phyloP scores from a whole-genome alignment of 2,797 vertebrate species.

The Mustela erminea region DNA sequence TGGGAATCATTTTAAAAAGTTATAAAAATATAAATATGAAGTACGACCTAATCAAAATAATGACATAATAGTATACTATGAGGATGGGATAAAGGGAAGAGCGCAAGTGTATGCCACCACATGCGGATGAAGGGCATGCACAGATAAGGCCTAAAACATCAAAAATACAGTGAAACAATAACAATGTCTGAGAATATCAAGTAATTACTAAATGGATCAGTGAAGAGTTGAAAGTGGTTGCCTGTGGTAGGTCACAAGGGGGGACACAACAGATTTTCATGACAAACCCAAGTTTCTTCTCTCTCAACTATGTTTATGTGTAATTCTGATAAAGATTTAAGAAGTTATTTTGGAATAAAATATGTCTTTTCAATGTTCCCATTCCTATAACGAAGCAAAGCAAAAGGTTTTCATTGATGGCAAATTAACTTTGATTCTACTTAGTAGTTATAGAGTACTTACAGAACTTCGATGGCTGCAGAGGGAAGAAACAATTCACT shows the following conservation, averaged over 20 bases:
- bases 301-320: background rate
- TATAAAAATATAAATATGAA: conserved; percentile 29
- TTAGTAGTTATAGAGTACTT: background rate
- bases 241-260: background rate
- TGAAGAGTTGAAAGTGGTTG: background rate
- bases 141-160: background rate
- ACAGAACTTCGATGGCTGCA: background rate
- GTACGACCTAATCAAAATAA: conserved; percentile 34
- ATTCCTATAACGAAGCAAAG: background rate
- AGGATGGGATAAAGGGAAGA: background rate
- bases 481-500: background rate
- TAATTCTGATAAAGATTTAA: background rate
- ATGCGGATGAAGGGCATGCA: background rate
- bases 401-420: background rate
- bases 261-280: background rate
- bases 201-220: background rate
- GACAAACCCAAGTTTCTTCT: background rate
- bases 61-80: background rate
- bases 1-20: background rate
- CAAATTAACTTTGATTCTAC: conserved; percentile 4
- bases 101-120: background rate
- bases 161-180: background rate
- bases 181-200: background rate
- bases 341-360: background rate
- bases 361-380: background rate